These are phyloP conservation scores for Phragmatobia fuliginosa DNA, from an alignment of 2,888 invertebrate genomes.

Conservation along the genomic window DNA sequence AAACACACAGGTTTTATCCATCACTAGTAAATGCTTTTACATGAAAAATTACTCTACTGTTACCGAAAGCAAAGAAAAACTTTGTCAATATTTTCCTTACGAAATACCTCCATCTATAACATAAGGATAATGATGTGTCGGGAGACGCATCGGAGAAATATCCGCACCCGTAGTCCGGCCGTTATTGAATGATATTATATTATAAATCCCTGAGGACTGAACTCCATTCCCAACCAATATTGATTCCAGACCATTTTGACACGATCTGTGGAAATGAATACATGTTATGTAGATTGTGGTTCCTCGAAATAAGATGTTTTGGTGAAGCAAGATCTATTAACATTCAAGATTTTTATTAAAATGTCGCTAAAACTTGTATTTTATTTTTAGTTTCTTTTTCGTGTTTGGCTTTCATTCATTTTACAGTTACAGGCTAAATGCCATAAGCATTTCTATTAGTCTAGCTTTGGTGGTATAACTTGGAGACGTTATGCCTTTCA, in stretches of 20 bases:
- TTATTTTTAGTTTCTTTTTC: too few species aligned
- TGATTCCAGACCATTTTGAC: slow-evolving; percentile 36
- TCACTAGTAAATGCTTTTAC: neutral
- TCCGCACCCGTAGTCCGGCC: slow-evolving; percentile 21
- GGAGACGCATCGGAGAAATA: slow-evolving; percentile 38
- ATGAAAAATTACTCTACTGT: neutral
- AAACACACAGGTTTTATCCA: neutral
- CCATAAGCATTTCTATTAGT: neutral
- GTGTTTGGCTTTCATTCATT: neutral
- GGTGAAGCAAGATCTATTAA: slow-evolving; percentile 7
- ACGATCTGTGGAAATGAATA: slow-evolving; percentile 29
- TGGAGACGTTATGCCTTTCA: neutral
- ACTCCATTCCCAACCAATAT: slow-evolving; percentile 43
- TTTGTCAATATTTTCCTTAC: slow-evolving; percentile 4
- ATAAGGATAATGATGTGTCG: slow-evolving; percentile 27
- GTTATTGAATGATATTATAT: slow-evolving; percentile 53
- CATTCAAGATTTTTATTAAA: neutral
- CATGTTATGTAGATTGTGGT: slow-evolving; percentile 14
- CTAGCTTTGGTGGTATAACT: neutral
- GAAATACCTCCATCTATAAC: slow-evolving; percentile 27
- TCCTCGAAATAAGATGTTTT: slow-evolving; percentile 1
- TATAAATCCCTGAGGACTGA: slow-evolving; percentile 52
- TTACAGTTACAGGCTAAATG: neutral
- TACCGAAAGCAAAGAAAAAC: neutral
- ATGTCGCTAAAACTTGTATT: neutral